Conservation (phyloP, 2,113 vertebrate genomes). For the Heterochromis multidens region DNA sequence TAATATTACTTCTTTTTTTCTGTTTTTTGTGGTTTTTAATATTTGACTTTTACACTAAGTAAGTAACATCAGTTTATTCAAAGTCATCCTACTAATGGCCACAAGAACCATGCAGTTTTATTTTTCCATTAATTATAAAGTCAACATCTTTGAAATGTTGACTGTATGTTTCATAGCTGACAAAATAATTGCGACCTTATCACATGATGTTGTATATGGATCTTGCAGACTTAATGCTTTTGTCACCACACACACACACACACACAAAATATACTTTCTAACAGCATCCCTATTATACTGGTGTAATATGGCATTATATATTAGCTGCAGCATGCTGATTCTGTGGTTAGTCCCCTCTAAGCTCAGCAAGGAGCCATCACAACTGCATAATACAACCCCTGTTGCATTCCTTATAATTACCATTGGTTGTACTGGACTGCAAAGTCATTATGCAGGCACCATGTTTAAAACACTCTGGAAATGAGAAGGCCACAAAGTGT, state of each 20-base stretch:
- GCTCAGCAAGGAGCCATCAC: neutral
- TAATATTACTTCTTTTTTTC: neutral
- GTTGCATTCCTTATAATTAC: constrained; percentile 39
- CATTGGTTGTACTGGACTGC: constrained; percentile 13
- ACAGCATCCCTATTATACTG: neutral
- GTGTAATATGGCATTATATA: neutral
- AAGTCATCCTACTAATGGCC: neutral
- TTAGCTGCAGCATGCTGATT: constrained; percentile 15
- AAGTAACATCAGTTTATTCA: neutral
- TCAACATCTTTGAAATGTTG: neutral
- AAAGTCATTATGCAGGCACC: constrained; percentile 10
- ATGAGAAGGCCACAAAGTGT: neutral
- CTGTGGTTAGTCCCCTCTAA: neutral
- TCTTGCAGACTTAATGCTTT: neutral
- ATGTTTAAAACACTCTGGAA: constrained; percentile 7
- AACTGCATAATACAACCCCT: constrained; percentile 1
- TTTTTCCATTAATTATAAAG: neutral
- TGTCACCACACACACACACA: neutral
- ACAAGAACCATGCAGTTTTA: neutral
- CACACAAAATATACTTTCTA: neutral
- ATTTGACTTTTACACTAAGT: neutral
- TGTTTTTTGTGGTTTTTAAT: neutral
- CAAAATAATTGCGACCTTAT: neutral
- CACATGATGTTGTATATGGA: neutral
- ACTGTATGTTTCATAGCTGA: neutral